phyloP scores from a whole-genome alignment of 2,797 vertebrate species.

The Ctenosaura bakeri region DNA sequence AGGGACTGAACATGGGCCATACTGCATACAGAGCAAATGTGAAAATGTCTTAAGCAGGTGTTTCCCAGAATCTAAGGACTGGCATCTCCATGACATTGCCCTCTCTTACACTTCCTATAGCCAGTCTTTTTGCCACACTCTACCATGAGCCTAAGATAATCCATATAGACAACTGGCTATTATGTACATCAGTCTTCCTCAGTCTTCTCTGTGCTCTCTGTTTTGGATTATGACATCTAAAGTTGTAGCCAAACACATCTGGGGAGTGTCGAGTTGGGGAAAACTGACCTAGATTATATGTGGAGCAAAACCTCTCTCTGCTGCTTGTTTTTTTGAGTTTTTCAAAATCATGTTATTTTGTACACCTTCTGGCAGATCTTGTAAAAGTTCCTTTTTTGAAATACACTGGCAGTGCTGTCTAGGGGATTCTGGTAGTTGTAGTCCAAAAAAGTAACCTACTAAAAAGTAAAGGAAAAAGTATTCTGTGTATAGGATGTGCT shows the following conservation, averaged over 20 bases:
- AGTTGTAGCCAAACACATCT: too few species aligned
- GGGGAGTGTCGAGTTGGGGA: too few species aligned
- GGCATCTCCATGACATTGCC: background rate
- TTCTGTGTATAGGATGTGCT: background rate
- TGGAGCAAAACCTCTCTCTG: too few species aligned
- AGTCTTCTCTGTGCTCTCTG: background rate
- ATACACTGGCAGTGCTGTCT: too few species aligned
- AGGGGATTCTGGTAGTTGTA: too few species aligned
- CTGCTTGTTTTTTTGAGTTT: too few species aligned
- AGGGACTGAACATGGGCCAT: too few species aligned
- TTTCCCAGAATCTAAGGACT: background rate
- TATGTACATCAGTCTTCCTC: background rate
- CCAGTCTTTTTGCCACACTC: rapidly evolving
- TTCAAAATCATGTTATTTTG: too few species aligned
- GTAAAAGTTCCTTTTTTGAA: too few species aligned
- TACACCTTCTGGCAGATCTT: too few species aligned
- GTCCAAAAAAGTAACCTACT: background rate
- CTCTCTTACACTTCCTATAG: rapidly evolving
- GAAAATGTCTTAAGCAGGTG: background rate
- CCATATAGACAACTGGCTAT: background rate
- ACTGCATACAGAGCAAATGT: background rate
- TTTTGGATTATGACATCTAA: too few species aligned
- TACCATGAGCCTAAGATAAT: background rate
- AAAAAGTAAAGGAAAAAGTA: background rate
- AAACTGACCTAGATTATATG: too few species aligned